Percentiles rank a stretch among this genome's conserved stretches.
phyloP scores from a whole-genome alignment of 1,140 invertebrate species.

The Cydia fagiglandana region DNA sequence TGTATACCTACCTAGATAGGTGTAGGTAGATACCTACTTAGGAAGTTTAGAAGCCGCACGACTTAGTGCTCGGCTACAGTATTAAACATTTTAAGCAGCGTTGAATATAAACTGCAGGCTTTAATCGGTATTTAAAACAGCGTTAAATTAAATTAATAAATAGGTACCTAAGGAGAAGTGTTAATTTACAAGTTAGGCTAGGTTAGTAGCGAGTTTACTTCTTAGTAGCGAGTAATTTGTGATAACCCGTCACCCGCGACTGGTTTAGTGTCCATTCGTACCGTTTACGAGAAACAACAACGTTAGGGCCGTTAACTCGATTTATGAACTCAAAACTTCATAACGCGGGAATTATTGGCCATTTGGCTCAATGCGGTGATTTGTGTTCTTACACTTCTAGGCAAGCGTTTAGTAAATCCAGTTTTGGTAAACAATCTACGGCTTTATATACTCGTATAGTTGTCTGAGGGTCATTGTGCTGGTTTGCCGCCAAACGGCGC shows the following conservation, averaged over 20 bases:
- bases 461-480: no score
- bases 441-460: no score
- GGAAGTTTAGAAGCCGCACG: no score
- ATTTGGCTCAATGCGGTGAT: conserved; percentile 17
- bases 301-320: conserved; percentile 47
- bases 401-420: background rate
- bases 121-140: no score
- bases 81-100: no score
- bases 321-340: conserved; percentile 63
- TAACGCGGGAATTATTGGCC: conserved; percentile 48
- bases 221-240: conserved; percentile 33
- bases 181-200: background rate
- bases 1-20: no score
- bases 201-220: background rate
- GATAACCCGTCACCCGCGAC: conserved; percentile 43
- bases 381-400: conserved; percentile 13
- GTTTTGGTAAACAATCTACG: background rate
- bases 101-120: no score
- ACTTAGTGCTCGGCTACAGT: no score
- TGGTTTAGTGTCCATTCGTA: conserved; percentile 60
- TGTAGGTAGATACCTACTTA: no score
- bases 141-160: background rate
- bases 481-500: no score
- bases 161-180: background rate
- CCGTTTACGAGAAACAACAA: conserved; percentile 58